Base-by-base conservation (phyloP, 1,140 invertebrate species). In the Glossosoma conforme region DNA sequence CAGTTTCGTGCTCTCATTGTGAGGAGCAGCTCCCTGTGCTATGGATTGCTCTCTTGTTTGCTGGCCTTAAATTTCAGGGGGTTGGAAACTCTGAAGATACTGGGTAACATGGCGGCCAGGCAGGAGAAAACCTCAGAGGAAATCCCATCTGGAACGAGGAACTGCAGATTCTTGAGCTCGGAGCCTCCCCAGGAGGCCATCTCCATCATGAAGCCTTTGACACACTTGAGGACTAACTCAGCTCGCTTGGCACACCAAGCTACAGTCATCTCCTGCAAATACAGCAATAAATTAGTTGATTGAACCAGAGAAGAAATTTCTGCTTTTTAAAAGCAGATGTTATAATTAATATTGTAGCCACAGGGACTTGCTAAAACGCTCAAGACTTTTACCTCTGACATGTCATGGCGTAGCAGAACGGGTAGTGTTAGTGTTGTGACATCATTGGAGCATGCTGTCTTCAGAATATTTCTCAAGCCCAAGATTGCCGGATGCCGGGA, bases 151-250 rank as follows among this genome's bases (percentile, higher is more conserved):
- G 84, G 85, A 60, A 76, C 64, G 30, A 71, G 61, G 43, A 72
- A 65, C 62, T 74, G 70, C 30, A 77, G 77, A 68, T 89, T 95
- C 64, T 89, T 86, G 19, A 94, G 80, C 65, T 94, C 90, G 10
- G 91, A 87, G 14, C 91, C 91, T 51, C 91, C 91, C 84, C 84
- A 90, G 1, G 87, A 91, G 4, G 91, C 86, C 80, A 94, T 94
- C 77, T 98, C 96, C 67, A 99, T 97, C 91, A 98, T 95, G 68
- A 98, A 99, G 1, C 96, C 97, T 79, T 99, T 99, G 14, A 97
- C 88, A 76, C 96, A 99, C 73, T 99, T 99, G 62, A 97, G 93
- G 48, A 98, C 87, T 49, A 99, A 72, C 72, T 99, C 97, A 0
- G 95, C 95, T 60, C 97, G 72, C 64, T 93, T 90, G 58, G 91